Evolutionary conservation across 2,113 vertebrate genomes (phyloP).

Genomic region (Salvator merianae): DNA sequence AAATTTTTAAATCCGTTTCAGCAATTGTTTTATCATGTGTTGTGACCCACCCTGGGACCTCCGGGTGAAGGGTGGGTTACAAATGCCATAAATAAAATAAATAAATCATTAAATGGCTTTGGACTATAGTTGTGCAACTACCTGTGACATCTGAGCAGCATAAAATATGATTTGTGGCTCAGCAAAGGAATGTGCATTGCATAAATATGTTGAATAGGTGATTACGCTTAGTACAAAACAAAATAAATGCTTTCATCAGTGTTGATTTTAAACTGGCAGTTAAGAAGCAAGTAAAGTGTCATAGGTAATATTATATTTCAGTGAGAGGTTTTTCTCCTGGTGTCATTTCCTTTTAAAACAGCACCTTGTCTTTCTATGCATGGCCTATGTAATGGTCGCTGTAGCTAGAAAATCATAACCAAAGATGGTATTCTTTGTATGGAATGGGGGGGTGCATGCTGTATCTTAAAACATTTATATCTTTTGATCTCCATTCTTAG

Average conservation of each 20-base stretch:
- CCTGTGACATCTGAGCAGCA: background rate
- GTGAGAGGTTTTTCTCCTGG: constrained; percentile 56
- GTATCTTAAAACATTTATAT: constrained; percentile 66
- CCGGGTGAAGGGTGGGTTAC: too few relatives aligned
- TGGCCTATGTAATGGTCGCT: constrained; percentile 41
- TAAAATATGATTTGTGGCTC: background rate
- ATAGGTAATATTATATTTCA: constrained; percentile 70
- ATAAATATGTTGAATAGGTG: background rate
- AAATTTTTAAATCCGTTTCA: too few relatives aligned
- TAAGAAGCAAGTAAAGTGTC: constrained; percentile 63
- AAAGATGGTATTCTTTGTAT: constrained; percentile 64
- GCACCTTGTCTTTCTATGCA: constrained; percentile 60
- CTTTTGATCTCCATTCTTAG: constrained; percentile 71
- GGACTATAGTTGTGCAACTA: background rate
- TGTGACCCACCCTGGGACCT: too few relatives aligned
- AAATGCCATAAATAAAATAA: too few relatives aligned
- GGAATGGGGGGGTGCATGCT: constrained; percentile 51
- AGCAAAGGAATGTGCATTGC: background rate
- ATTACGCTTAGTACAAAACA: constrained; percentile 21
- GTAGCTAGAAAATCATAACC: constrained; percentile 61
- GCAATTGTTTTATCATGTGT: too few relatives aligned
- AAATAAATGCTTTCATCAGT: constrained; percentile 33
- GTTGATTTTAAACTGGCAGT: constrained; percentile 41
- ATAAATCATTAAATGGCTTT: too few relatives aligned
- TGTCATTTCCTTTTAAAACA: constrained; percentile 52